phyloP scores from a whole-genome alignment of 2,888 invertebrate genomes.

The Drosophila hamatofila region DNA sequence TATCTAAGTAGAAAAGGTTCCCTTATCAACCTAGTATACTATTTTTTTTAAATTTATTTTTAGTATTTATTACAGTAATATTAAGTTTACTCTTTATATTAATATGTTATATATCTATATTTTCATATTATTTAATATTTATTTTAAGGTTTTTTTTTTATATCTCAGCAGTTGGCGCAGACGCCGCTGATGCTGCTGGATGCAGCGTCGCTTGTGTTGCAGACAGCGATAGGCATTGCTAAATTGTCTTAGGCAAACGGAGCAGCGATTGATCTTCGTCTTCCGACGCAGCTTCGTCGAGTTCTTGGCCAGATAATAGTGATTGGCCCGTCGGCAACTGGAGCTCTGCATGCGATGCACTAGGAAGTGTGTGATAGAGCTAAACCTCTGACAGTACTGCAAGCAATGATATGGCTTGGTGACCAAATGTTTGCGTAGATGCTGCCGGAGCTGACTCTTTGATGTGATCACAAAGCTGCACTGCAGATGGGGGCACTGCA shows the following conservation, averaged over 20 bases:
- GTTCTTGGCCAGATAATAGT: slow-evolving; percentile 28
- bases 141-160: too few relatives aligned
- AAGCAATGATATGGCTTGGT: slow-evolving; percentile 55
- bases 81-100: too few relatives aligned
- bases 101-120: too few relatives aligned
- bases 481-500: slow-evolving; percentile 67
- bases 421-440: slow-evolving; percentile 55
- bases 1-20: too few relatives aligned
- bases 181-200: slow-evolving; percentile 20
- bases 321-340: slow-evolving; percentile 42
- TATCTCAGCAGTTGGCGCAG: slow-evolving; percentile 9
- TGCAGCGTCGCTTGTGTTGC: slow-evolving; percentile 44
- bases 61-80: too few relatives aligned
- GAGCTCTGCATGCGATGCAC: slow-evolving; percentile 49
- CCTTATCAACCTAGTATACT: too few relatives aligned
- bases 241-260: slow-evolving; percentile 48
- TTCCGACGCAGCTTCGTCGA: not conserved
- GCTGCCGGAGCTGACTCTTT: slow-evolving; percentile 53
- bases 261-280: slow-evolving; percentile 23
- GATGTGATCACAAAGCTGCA: slow-evolving; percentile 58
- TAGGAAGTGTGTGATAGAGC: slow-evolving; percentile 43
- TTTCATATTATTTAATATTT: too few relatives aligned
- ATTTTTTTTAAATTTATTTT: too few relatives aligned
- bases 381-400: slow-evolving; percentile 52
- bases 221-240: slow-evolving; percentile 6